Evolutionary conservation across 2,797 vertebrate genomes (phyloP).

Genomic region (Chelon labrosus): DNA sequence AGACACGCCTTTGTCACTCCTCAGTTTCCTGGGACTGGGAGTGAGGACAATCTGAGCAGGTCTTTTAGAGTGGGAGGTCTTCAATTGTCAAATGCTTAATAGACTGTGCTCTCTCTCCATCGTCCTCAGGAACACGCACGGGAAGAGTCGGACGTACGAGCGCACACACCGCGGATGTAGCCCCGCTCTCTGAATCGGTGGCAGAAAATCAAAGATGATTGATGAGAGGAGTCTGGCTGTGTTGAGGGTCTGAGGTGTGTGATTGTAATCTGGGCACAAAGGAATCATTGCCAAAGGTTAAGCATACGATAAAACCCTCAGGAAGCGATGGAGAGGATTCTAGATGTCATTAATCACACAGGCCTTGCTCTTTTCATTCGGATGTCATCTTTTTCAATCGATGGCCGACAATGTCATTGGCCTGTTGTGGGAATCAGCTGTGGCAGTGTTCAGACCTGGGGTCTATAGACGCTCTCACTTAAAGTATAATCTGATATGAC

Average conservation of each 20-base stretch:
- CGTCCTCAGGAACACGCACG: constrained; percentile 46
- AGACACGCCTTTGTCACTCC: constrained; percentile 72
- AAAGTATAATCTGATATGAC: constrained; percentile 32
- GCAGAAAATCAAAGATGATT: constrained; percentile 85
- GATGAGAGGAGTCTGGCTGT: constrained; percentile 71
- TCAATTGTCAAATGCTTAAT: constrained; percentile 84
- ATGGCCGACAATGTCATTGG: constrained; percentile 23
- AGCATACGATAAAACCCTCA: constrained; percentile 51
- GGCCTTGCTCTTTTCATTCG: constrained; percentile 38
- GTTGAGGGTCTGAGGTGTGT: constrained; percentile 75
- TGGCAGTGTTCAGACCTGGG: constrained; percentile 12
- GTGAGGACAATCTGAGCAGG: constrained; percentile 72
- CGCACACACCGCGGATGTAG: constrained; percentile 39
- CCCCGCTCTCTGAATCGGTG: constrained; percentile 65
- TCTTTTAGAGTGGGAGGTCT: constrained; percentile 83
- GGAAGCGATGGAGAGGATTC: constrained; percentile 41
- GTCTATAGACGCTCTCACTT: constrained; percentile 10
- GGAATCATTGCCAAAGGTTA: constrained; percentile 68
- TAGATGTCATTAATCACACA: constrained; percentile 70
- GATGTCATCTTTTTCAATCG: constrained; percentile 54
- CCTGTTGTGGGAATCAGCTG: constrained; percentile 25
- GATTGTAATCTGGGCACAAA: constrained; percentile 76
- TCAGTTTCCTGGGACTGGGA: constrained; percentile 67
- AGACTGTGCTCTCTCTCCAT: constrained; percentile 78
- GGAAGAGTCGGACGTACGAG: constrained; percentile 2